phyloP scores from a whole-genome alignment of 1,140 invertebrate species.

The Euwallacea similis region DNA sequence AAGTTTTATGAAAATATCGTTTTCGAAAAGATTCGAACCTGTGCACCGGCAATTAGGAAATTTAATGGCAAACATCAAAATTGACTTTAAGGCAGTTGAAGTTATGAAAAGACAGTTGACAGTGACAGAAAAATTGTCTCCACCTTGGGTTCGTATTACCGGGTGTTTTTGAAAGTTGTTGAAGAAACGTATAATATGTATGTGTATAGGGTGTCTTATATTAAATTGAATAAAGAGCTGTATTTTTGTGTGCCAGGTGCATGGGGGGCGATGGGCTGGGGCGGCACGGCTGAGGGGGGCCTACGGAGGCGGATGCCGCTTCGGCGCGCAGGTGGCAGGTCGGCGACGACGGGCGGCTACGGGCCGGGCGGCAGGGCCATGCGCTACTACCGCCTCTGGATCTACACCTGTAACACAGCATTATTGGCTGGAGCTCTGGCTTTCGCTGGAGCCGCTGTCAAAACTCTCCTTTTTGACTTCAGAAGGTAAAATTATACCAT shows the following conservation, averaged over 20 bases:
- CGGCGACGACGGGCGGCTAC: conserved; percentile 38
- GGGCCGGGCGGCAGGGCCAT: conserved; percentile 51
- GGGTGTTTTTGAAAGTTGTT: no score
- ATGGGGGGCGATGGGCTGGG: conserved; percentile 52
- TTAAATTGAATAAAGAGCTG: no score
- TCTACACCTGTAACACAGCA: conserved; percentile 88
- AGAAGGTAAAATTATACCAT: conserved; percentile 46
- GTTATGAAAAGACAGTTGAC: no score
- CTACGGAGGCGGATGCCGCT: conserved; percentile 59
- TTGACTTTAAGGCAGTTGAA: no score
- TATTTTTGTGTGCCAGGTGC: conserved; percentile 48
- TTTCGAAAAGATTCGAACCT: no score
- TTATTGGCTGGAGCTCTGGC: conserved; percentile 78
- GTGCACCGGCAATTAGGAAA: no score
- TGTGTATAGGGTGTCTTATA: no score
- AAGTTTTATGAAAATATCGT: no score
- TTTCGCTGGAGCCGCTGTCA: conserved; percentile 75
- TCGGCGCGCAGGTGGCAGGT: conserved; percentile 55
- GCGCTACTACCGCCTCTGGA: conserved; percentile 88
- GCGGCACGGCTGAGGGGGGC: conserved; percentile 57
- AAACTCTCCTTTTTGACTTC: conserved; percentile 68
- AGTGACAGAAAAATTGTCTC: no score
- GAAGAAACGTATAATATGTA: no score
- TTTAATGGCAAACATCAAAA: no score
- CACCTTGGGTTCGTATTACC: no score